Evolutionary conservation across 1,140 invertebrate genomes (phyloP), one percentile per base, ranked within the genome.

Genomic region (Oncopodura yosiiana): DNA sequence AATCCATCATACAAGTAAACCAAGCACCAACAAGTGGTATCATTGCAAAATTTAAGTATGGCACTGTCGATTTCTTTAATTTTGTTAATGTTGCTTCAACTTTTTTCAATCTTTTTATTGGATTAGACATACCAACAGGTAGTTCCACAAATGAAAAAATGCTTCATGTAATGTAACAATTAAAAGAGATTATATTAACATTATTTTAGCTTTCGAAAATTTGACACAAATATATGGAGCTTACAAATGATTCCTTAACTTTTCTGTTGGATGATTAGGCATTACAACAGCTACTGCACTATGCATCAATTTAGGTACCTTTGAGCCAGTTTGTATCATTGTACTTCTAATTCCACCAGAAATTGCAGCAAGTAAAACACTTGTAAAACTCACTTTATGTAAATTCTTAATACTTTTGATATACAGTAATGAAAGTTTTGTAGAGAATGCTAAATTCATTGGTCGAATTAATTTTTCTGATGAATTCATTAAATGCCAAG

Each of bases 71-170:
- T 5, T 49, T 46, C 26, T 53, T 60, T 0, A 56, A 53, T 5
- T 36, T 1, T 5, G 27, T 36, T 30, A 51, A 34, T n/a, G 52
- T 26, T 34, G 21, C 29, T 32, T 46, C 49, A 3, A 60, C 38
- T 19, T 37, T 32, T 4, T 26, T 8, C 1, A 60, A 9, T 3
- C 58, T 4, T 18, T 56, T 27, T 37, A 55, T 38, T 19, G 53
- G 49, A 45, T 60, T 38, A 9, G 34, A 21, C 2, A 44, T 49
- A 3, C 53, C 53, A 11, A 53, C 21, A 5, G 58, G 58, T 26
- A 60, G 45, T 37, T 50, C 44, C n/a, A 60, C 30, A 18, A 60
- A 55, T 14, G 53, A 60, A 42, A 60, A 54, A 16, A 49, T 60
- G 27, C 58, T 60, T 29, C 4, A 16, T 19, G 23, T 19, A 16